Percentiles rank a stretch among this genome's conserved stretches.
Evolutionary conservation across 2,113 vertebrate species (phyloP).

Genomic region (Lepisosteus oculatus): DNA sequence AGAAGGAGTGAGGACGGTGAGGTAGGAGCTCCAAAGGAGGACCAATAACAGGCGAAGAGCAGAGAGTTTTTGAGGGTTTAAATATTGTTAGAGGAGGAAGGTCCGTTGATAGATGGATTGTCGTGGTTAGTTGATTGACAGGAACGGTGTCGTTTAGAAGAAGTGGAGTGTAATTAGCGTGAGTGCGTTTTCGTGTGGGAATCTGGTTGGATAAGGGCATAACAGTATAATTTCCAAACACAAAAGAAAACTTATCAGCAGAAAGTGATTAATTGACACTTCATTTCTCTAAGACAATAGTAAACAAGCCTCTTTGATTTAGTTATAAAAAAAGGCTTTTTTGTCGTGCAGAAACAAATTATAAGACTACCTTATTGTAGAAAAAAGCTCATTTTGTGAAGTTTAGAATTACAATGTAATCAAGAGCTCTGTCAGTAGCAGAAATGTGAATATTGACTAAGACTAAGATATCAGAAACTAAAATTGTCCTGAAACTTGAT

Average conservation of each 20-base stretch:
- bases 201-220: not conserved
- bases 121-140: too few species aligned
- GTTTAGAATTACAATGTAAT: conserved; percentile 20
- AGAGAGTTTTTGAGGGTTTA: too few species aligned
- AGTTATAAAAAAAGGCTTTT: conserved; percentile 3
- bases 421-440: conserved; percentile 15
- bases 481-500: too few species aligned
- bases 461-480: too few species aligned
- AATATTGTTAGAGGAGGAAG: too few species aligned
- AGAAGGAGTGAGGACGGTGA: too few species aligned
- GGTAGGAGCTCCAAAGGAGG: too few species aligned
- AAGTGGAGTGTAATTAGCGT: too few species aligned
- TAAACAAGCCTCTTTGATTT: not conserved
- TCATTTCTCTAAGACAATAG: conserved; percentile 17
- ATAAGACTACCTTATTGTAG: conserved; percentile 16
- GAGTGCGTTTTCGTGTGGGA: too few species aligned
- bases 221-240: conserved; percentile 9
- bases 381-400: conserved; percentile 23
- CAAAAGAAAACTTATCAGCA: conserved; percentile 16
- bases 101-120: too few species aligned
- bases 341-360: conserved; percentile 6
- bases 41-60: too few species aligned
- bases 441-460: conserved; percentile 22
- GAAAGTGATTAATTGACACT: conserved; percentile 14
- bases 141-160: too few species aligned